phyloP scores from a whole-genome alignment of 64 coral and sea anemone species.

The Porites lutea region DNA sequence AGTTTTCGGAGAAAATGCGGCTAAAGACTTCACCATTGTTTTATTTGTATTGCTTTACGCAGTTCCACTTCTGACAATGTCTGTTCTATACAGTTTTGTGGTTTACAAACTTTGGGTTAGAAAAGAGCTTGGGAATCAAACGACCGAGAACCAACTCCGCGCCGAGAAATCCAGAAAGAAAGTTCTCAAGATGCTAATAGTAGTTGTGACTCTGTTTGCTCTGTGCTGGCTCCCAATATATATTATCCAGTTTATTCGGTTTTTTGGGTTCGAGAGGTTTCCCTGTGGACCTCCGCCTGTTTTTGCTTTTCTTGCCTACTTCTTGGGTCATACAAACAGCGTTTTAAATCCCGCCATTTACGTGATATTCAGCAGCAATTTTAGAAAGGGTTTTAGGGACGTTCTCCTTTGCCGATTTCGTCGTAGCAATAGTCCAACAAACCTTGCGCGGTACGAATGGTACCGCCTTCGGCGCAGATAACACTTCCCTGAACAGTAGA shows the following conservation, averaged over 20 bases:
- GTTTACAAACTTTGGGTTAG: constrained; percentile 88
- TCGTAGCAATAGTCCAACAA: constrained; percentile 36
- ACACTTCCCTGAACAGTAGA: constrained; percentile 28
- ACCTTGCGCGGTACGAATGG: neutral
- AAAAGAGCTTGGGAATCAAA: constrained; percentile 84
- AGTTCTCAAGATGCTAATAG: constrained; percentile 79
- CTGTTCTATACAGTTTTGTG: constrained; percentile 59
- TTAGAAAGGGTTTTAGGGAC: constrained; percentile 74
- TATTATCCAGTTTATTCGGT: constrained; percentile 64
- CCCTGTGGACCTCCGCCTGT: constrained; percentile 29
- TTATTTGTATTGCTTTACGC: constrained; percentile 76
- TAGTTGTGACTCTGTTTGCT: constrained; percentile 80
- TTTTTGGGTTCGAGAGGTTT: constrained; percentile 27
- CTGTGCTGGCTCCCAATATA: constrained; percentile 84
- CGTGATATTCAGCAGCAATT: constrained; percentile 82
- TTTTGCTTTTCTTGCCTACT: constrained; percentile 51
- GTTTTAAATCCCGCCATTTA: constrained; percentile 86
- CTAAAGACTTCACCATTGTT: constrained; percentile 68
- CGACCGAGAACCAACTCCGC: constrained; percentile 70
- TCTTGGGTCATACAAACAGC: constrained; percentile 78
- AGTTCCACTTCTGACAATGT: constrained; percentile 66
- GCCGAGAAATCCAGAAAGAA: constrained; percentile 84
- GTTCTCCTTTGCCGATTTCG: constrained; percentile 63
- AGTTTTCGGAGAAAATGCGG: constrained; percentile 2
- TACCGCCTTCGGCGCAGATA: neutral